Conservation (phyloP, 2,797 vertebrate genomes). For the Parauchenoglanis punctatus region DNA sequence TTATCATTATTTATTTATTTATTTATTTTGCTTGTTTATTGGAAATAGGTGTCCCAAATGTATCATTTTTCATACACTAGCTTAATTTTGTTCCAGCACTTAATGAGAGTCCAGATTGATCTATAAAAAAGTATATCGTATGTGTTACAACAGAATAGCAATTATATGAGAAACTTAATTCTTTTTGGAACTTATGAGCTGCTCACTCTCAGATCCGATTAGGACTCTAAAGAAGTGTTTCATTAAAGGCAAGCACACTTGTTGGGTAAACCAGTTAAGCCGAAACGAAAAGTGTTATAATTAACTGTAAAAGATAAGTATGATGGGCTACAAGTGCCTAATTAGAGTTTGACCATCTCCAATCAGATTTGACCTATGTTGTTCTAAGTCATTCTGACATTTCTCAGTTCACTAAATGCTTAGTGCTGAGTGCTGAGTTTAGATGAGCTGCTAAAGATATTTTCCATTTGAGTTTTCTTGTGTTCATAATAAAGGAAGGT, state of each 20-base stretch:
- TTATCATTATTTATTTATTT: no score
- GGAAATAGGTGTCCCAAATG: not conserved
- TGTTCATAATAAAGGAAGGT: not conserved
- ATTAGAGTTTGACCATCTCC: not conserved
- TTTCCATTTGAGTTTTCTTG: not conserved
- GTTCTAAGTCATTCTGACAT: not conserved
- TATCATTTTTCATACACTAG: not conserved
- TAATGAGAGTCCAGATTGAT: no score
- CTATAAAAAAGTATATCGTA: not conserved
- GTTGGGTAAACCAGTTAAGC: not conserved
- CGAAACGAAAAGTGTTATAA: not conserved
- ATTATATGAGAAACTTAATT: not conserved
- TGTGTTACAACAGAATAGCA: not conserved
- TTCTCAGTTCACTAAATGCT: not conserved
- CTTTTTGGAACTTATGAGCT: conserved; percentile 1
- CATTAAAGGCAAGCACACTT: not conserved
- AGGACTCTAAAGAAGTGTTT: not conserved
- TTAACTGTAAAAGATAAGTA: not conserved
- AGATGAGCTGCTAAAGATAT: not conserved
- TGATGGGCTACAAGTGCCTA: not conserved
- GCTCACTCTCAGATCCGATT: not conserved
- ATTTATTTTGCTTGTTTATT: not conserved
- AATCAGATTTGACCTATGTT: not conserved
- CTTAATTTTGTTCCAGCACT: not conserved
- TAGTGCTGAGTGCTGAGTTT: not conserved